A percentile compares a stretch with the other conserved stretches of the same genome.
Evolutionary conservation across 2,797 vertebrate genomes (phyloP).

Genomic region (Scarus forsteni): DNA sequence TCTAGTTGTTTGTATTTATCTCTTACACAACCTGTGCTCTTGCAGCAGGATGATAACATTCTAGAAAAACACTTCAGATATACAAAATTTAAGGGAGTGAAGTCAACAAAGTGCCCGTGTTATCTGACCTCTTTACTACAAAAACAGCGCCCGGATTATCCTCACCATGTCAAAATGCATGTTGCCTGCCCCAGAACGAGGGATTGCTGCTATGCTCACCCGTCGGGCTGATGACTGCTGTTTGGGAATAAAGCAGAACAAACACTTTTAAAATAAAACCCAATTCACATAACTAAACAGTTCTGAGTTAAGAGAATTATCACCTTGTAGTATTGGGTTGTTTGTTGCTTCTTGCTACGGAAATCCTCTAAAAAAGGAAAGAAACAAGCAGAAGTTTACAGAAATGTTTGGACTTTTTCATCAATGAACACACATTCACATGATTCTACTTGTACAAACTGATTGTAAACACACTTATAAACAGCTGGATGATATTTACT

Average conservation of each 20-base stretch:
- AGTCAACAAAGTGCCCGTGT: background rate
- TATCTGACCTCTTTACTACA: background rate
- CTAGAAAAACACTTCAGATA: background rate
- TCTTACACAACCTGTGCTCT: background rate
- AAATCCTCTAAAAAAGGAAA: constrained; percentile 77
- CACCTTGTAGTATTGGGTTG: constrained; percentile 81
- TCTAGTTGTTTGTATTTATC: background rate
- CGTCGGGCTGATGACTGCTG: constrained; percentile 81
- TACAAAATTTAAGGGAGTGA: background rate
- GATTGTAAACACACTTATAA: background rate
- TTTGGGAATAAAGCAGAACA: background rate
- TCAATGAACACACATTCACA: background rate
- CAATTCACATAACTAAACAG: background rate
- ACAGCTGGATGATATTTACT: background rate
- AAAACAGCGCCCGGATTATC: background rate
- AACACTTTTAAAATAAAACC: background rate
- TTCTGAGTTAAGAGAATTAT: background rate
- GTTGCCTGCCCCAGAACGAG: constrained; percentile 83
- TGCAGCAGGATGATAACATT: background rate
- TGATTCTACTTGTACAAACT: background rate
- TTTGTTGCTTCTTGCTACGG: constrained; percentile 76
- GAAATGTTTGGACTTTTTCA: background rate
- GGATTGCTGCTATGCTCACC: constrained; percentile 90
- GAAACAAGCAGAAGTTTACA: background rate
- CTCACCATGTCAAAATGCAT: constrained; percentile 86